A percentile compares a stretch with the other conserved stretches of the same genome.
phyloP scores from a whole-genome alignment of 2,113 vertebrate species.

The Crypturellus undulatus region DNA sequence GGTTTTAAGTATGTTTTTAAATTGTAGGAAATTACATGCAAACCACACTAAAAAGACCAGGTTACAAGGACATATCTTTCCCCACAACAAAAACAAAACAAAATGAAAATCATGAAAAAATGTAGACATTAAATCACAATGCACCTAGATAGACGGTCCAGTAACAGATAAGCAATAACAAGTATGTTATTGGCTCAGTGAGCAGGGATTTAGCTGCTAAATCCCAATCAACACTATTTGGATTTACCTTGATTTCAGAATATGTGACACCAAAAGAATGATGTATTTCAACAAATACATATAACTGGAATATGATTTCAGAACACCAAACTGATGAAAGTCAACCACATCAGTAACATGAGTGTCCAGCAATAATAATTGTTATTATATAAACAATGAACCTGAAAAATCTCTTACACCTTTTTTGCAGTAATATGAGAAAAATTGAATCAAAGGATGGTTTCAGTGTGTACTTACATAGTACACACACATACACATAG shows the following conservation, averaged over 20 bases:
- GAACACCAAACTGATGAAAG: slow-evolving; percentile 4
- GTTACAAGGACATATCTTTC: not conserved
- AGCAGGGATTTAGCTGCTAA: slow-evolving; percentile 54
- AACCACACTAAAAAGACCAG: not conserved
- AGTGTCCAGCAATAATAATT: not conserved
- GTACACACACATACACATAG: not conserved
- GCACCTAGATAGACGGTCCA: not conserved
- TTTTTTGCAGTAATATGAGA: too few species aligned
- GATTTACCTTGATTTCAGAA: slow-evolving; percentile 46
- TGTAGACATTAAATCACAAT: not conserved
- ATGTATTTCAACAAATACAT: slow-evolving; percentile 6
- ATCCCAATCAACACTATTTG: slow-evolving; percentile 52
- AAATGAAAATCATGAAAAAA: not conserved
- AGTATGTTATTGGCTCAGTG: slow-evolving; percentile 29
- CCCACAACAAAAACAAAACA: not conserved
- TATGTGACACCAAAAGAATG: not conserved
- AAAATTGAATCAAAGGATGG: not conserved
- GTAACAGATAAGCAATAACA: slow-evolving; percentile 40
- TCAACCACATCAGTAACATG: not conserved
- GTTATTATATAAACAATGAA: not conserved
- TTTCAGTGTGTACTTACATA: not conserved
- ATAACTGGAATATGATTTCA: not conserved
- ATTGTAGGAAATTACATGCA: not conserved
- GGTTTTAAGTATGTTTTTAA: not conserved
- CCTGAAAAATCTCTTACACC: not conserved